phyloP scores from a whole-genome alignment of 2,113 vertebrate species.

The Muntiacus reevesi region DNA sequence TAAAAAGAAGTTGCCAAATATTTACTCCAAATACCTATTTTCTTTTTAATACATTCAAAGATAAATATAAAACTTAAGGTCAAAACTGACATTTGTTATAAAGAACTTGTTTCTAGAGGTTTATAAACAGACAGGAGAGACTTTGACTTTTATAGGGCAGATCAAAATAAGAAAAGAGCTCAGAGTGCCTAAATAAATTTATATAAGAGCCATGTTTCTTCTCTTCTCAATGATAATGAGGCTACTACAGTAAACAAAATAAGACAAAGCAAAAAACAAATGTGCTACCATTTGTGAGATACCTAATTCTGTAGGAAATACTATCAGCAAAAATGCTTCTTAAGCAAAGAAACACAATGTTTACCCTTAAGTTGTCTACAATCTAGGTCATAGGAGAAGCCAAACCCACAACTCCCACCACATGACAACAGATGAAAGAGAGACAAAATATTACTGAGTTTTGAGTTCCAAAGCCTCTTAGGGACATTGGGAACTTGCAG shows the following conservation, averaged over 20 bases:
- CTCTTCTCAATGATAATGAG: not conserved
- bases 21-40: not conserved
- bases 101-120: not conserved
- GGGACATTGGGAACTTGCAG: slow-evolving; percentile 17
- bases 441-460: slow-evolving; percentile 53
- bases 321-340: slow-evolving; percentile 1
- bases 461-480: slow-evolving; percentile 10
- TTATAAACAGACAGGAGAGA: not conserved
- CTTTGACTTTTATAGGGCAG: not conserved
- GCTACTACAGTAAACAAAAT: not conserved
- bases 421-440: slow-evolving; percentile 53
- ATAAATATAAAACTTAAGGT: not conserved
- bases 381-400: slow-evolving; percentile 42
- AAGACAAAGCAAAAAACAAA: not conserved
- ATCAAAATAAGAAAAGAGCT: not conserved
- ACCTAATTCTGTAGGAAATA: not conserved
- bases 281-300: not conserved
- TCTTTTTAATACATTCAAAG: not conserved
- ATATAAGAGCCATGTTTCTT: not conserved
- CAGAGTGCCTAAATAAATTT: not conserved
- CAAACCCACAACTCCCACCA: slow-evolving; percentile 44
- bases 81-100: not conserved
- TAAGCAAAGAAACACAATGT: slow-evolving; percentile 23
- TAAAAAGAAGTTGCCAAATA: not conserved
- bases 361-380: slow-evolving; percentile 38